Conservation (phyloP, 1,140 invertebrate species). For the Mylabris phalerata region DNA sequence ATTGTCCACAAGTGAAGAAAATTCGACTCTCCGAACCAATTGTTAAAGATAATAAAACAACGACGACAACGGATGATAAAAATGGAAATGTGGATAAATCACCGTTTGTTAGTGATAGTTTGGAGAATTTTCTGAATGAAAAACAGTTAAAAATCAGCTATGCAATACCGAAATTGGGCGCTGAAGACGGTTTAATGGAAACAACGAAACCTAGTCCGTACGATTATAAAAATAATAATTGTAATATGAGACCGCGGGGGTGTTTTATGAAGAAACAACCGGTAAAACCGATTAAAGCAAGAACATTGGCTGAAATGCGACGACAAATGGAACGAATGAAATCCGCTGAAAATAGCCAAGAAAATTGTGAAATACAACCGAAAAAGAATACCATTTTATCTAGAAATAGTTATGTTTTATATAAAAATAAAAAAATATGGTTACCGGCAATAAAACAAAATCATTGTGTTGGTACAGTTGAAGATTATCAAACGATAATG, state of each 20-base stretch:
- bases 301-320: slow-evolving; percentile 39
- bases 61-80: slow-evolving; percentile 8
- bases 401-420: slow-evolving; percentile 27
- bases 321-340: slow-evolving; percentile 30
- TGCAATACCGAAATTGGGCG: slow-evolving; percentile 31
- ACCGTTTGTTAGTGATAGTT: slow-evolving; percentile 31
- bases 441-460: slow-evolving; percentile 11
- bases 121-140: slow-evolving; percentile 33
- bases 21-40: not conserved
- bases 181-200: slow-evolving; percentile 27
- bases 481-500: not conserved
- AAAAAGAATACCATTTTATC: not conserved
- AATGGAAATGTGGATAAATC: too few species aligned
- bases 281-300: slow-evolving; percentile 29
- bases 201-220: too few species aligned
- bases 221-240: too few species aligned
- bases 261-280: too few species aligned
- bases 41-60: not conserved
- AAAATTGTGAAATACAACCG: not conserved
- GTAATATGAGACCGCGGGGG: too few species aligned
- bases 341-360: slow-evolving; percentile 13
- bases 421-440: slow-evolving; percentile 27
- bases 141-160: slow-evolving; percentile 36
- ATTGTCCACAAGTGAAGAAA: not conserved
- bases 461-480: slow-evolving; percentile 19